phyloP scores from a whole-genome alignment of 2,113 vertebrate genomes.

The Lonchura striata region DNA sequence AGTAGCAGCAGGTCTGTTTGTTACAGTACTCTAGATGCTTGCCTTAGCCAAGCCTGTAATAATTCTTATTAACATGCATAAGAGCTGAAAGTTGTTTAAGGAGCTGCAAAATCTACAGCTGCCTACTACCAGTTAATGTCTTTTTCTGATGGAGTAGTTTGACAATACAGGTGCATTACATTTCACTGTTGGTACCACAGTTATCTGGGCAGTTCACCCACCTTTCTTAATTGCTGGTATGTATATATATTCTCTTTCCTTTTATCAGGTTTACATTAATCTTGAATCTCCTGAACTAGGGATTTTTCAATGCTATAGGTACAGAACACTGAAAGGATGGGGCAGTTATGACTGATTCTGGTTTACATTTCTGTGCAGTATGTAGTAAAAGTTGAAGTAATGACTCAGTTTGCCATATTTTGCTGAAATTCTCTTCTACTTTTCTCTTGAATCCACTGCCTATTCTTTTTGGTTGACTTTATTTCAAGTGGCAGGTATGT shows the following conservation, averaged over 20 bases:
- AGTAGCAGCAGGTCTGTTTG: neutral
- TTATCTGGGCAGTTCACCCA: neutral
- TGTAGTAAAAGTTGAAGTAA: neutral
- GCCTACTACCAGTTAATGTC: neutral
- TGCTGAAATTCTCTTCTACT: neutral
- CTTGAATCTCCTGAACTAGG: neutral
- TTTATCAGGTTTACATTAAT: neutral
- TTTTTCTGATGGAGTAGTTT: neutral
- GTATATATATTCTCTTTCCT: neutral
- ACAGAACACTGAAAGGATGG: neutral
- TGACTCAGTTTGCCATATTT: neutral
- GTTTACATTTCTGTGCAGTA: neutral
- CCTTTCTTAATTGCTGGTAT: neutral
- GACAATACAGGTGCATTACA: neutral
- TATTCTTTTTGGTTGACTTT: neutral
- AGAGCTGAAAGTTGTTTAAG: neutral
- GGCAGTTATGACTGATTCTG: neutral
- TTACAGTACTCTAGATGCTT: neutral
- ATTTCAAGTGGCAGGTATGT: neutral
- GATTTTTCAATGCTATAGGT: neutral
- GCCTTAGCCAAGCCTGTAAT: conserved; percentile 23
- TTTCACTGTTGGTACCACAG: neutral
- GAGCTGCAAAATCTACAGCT: neutral
- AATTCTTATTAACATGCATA: neutral
- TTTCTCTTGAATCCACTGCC: neutral